Evolutionary conservation across 2,113 vertebrate species (phyloP).

Genomic region (Chionomys nivalis): DNA sequence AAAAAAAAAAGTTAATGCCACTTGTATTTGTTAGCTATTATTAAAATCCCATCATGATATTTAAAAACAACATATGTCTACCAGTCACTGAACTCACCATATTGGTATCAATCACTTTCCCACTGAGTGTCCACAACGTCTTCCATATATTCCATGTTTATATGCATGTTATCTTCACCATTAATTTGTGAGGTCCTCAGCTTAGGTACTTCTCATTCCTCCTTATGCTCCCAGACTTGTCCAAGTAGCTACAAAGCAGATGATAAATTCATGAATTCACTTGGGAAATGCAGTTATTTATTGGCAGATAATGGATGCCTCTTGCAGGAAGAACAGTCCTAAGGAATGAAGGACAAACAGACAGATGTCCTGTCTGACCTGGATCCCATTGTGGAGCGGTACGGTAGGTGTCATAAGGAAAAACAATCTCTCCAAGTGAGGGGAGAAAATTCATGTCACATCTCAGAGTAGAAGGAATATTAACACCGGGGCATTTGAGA

Average conservation of each 20-base stretch:
- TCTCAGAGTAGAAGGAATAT: neutral
- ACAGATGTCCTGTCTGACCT: neutral
- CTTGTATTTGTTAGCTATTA: neutral
- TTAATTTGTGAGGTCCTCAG: neutral
- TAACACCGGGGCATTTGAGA: neutral
- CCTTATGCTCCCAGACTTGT: neutral
- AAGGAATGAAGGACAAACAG: neutral
- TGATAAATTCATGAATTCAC: neutral
- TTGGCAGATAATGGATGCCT: neutral
- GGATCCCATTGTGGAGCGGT: neutral
- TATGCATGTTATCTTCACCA: neutral
- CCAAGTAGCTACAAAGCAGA: neutral
- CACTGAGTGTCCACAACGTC: neutral
- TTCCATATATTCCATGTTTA: neutral
- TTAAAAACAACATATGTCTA: neutral
- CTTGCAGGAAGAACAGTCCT: neutral
- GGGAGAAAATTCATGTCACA: neutral
- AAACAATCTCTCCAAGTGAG: neutral
- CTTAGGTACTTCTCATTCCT: neutral
- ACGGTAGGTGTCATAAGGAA: neutral
- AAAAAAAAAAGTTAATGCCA: neutral
- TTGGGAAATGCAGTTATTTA: neutral
- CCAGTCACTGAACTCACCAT: neutral
- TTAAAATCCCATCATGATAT: neutral
- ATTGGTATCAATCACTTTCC: neutral